Evolutionary conservation across 1,140 invertebrate species (phyloP).

Genomic region (Venturia canescens): DNA sequence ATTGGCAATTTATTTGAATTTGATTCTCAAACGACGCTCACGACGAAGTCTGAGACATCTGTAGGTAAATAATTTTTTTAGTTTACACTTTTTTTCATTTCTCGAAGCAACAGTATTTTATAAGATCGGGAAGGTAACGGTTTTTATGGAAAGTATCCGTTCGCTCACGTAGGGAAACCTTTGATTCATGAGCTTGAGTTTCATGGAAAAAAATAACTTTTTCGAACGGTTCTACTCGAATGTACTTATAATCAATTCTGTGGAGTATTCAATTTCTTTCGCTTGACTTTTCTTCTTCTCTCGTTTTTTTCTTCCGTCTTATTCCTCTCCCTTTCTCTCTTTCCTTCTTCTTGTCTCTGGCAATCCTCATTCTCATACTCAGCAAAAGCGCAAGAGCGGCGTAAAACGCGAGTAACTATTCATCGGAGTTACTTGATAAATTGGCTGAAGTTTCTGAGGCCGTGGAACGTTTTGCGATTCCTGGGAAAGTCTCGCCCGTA

Average conservation of each 20-base stretch:
- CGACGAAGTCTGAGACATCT: no score
- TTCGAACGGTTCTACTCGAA: neutral
- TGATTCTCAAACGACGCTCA: no score
- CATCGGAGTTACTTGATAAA: slow-evolving; percentile 43
- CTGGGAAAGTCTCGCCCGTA: slow-evolving; percentile 3
- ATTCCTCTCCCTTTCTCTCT: neutral
- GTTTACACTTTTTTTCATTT: no score
- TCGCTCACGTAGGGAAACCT: neutral
- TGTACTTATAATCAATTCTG: slow-evolving; percentile 3
- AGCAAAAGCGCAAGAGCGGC: slow-evolving; percentile 23
- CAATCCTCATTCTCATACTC: slow-evolving; percentile 12
- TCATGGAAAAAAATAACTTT: neutral
- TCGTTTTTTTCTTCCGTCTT: slow-evolving; percentile 22
- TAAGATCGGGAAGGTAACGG: no score
- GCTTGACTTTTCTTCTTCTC: neutral
- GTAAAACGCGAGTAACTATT: slow-evolving; percentile 27
- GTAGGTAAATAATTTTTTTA: no score
- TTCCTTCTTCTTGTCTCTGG: slow-evolving; percentile 11
- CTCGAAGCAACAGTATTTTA: no score
- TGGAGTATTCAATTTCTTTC: slow-evolving; percentile 8
- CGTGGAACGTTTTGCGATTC: slow-evolving; percentile 16
- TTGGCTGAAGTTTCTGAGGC: slow-evolving; percentile 34
- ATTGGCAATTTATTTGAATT: no score
- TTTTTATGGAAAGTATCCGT: neutral
- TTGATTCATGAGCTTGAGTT: neutral